Conservation (phyloP, 2,113 vertebrate genomes). For the Gymnorhina tibicen region DNA sequence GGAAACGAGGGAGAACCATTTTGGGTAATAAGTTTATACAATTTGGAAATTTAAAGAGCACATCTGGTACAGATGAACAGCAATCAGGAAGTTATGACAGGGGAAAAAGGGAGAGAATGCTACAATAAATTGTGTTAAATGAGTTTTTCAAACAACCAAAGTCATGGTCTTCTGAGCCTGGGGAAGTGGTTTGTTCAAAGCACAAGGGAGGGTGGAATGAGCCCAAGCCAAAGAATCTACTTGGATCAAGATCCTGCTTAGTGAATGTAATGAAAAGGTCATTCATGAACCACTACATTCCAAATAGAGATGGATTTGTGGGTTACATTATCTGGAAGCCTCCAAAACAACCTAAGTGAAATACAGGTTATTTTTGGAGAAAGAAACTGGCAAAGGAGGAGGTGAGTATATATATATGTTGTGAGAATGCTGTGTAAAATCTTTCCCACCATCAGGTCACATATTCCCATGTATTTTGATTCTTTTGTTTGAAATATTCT, state of each 20-base stretch:
- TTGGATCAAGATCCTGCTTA: conserved; percentile 14
- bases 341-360: conserved; percentile 25
- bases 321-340: not conserved
- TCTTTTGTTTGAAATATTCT: not conserved
- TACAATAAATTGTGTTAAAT: conserved; percentile 26
- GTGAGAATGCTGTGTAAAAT: conserved; percentile 1
- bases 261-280: conserved; percentile 25
- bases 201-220: not conserved
- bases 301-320: conserved; percentile 21
- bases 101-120: not conserved
- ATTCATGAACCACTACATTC: not conserved
- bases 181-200: conserved; percentile 56
- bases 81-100: conserved; percentile 19
- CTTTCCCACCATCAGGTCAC: conserved; percentile 1
- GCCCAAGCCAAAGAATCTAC: not conserved
- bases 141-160: conserved; percentile 26
- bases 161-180: not conserved
- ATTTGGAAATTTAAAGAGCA: conserved; percentile 5
- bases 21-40: not conserved
- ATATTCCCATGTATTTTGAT: conserved; percentile 2
- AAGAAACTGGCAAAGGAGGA: not conserved
- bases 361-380: conserved; percentile 20
- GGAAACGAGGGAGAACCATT: not conserved
- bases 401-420: not conserved
- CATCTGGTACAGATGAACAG: conserved; percentile 55